phyloP scores from a whole-genome alignment of 2,113 vertebrate species.

The Boleophthalmus pectinirostris region DNA sequence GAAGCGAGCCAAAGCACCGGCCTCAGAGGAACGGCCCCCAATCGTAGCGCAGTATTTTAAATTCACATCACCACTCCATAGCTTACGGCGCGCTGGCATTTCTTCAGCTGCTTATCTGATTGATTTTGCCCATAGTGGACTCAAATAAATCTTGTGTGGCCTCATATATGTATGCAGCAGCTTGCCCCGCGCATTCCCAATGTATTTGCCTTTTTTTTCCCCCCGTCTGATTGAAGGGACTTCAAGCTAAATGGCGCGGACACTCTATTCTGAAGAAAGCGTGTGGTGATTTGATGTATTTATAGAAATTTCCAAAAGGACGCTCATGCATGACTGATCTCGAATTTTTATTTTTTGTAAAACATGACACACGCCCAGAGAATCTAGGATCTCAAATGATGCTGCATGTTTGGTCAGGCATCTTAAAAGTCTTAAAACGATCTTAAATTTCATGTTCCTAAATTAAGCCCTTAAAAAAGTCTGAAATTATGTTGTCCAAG shows the following conservation, averaged over 20 bases:
- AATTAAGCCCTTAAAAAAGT: no score
- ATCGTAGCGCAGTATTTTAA: slow-evolving; percentile 47
- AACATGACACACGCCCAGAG: not conserved
- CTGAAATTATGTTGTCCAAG: no score
- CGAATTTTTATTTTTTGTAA: no score
- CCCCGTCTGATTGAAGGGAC: not conserved
- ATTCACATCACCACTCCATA: slow-evolving; percentile 49
- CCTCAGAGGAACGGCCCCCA: slow-evolving; percentile 35
- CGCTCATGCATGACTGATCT: no score
- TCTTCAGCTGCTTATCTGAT: slow-evolving; percentile 35
- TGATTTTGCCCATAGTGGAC: slow-evolving; percentile 39
- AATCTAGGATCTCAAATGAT: no score
- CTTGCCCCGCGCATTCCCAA: slow-evolving; percentile 13
- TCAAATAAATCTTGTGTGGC: slow-evolving; percentile 29
- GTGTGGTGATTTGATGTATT: not conserved
- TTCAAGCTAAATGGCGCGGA: not conserved
- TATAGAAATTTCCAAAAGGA: not conserved
- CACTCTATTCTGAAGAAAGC: not conserved
- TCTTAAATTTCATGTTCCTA: no score
- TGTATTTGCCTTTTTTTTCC: slow-evolving; percentile 10
- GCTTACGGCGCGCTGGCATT: slow-evolving; percentile 29
- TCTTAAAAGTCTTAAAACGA: no score
- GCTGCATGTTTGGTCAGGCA: no score
- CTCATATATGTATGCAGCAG: not conserved
- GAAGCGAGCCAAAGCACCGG: slow-evolving; percentile 42